A percentile compares a stretch with the other conserved stretches of the same genome.
These are phyloP conservation scores for Onthophagus taurus DNA, from an alignment of 1,140 invertebrate species.

Conservation along the genomic window DNA sequence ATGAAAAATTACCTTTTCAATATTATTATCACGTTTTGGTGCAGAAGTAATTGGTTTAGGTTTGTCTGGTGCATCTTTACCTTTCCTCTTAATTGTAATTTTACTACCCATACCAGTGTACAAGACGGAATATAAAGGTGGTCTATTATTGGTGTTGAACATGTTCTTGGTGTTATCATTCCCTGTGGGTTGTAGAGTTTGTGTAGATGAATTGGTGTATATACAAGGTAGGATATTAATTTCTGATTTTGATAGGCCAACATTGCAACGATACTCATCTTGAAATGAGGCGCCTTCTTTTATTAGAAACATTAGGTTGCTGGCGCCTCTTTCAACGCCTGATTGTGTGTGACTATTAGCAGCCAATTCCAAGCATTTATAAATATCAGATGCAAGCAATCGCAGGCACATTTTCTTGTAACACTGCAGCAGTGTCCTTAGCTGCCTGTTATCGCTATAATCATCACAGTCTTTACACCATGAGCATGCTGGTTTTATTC, in stretches of 20 bases:
- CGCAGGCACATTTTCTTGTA: conserved; percentile 83
- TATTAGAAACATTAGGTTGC: conserved; percentile 61
- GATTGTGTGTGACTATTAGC: conserved; percentile 34
- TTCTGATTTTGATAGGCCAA: conserved; percentile 56
- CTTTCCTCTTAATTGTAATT: conserved; percentile 72
- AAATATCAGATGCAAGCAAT: conserved; percentile 61
- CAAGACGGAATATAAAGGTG: conserved; percentile 67
- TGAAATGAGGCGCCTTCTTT: conserved; percentile 68
- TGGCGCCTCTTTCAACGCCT: conserved; percentile 32
- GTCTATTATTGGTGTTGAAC: conserved; percentile 28
- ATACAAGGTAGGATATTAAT: conserved; percentile 65
- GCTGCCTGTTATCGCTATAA: conserved; percentile 73
- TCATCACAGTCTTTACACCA: conserved; percentile 77
- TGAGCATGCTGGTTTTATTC: conserved; percentile 70
- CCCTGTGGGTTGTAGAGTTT: conserved; percentile 37
- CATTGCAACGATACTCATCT: conserved; percentile 63
- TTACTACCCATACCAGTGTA: conserved; percentile 69
- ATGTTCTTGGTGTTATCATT: conserved; percentile 11
- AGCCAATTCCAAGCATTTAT: conserved; percentile 49
- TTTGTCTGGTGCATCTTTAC: conserved; percentile 38
- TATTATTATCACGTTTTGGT: conserved; percentile 6
- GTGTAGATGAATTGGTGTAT: conserved; percentile 59
- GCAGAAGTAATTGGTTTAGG: neutral
- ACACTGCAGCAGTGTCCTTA: conserved; percentile 72
- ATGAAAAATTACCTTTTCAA: conserved; percentile 7